Conservation (phyloP, 1,140 invertebrate genomes). For the Drosophila sechellia region DNA sequence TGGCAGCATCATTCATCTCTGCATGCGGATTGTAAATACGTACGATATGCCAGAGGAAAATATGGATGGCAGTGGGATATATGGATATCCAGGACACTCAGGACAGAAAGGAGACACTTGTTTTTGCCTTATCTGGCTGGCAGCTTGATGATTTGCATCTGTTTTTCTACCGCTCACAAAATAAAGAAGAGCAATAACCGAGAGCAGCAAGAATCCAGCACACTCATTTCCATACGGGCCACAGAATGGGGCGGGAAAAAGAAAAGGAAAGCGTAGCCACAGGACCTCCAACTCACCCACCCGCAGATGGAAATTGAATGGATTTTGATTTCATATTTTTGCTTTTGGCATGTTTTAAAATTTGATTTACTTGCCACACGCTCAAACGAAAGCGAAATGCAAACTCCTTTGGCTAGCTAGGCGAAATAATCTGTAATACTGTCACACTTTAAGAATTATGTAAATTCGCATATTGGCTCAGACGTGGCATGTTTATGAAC, state of each 20-base stretch:
- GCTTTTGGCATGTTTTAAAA: slow-evolving; percentile 49
- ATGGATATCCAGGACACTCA: slow-evolving; percentile 37
- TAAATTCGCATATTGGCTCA: background rate
- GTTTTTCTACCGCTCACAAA: slow-evolving; percentile 57
- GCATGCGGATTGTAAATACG: slow-evolving; percentile 61
- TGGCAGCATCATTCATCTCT: slow-evolving; percentile 66
- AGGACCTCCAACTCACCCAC: slow-evolving; percentile 3
- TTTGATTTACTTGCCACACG: slow-evolving; percentile 44
- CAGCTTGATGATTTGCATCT: slow-evolving; percentile 73
- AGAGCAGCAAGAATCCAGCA: slow-evolving; percentile 33
- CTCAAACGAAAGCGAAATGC: background rate
- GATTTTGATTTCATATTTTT: slow-evolving; percentile 68
- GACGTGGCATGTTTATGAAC: background rate
- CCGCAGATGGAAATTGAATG: slow-evolving; percentile 54
- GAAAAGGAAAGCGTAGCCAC: slow-evolving; percentile 8
- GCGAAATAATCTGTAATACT: slow-evolving; percentile 9
- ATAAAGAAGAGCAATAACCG: slow-evolving; percentile 41
- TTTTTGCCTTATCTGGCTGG: slow-evolving; percentile 56
- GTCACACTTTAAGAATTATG: slow-evolving; percentile 6
- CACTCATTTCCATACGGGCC: slow-evolving; percentile 54
- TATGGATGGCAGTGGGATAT: slow-evolving; percentile 3
- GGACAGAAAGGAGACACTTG: slow-evolving; percentile 49
- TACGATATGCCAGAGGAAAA: slow-evolving; percentile 15
- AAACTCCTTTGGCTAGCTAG: background rate
- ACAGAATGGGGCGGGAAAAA: background rate